Conservation (phyloP, 2,797 vertebrate species). For the Anolis apletophallus region DNA sequence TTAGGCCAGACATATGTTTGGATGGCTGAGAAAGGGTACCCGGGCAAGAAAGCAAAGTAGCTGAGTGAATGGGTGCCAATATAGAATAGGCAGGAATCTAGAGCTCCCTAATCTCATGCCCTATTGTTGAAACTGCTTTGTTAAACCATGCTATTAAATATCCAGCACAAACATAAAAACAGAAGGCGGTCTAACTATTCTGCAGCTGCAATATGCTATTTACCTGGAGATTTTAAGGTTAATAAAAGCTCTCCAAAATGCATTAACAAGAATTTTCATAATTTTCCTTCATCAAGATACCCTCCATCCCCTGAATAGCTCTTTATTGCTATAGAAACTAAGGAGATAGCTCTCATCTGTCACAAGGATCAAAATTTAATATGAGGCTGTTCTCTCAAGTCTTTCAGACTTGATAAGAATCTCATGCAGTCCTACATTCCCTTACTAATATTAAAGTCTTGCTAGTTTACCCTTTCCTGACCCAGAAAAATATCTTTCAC, state of each 20-base stretch:
- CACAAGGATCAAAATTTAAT: conserved; percentile 28
- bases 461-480: not conserved
- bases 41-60: not conserved
- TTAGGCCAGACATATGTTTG: not conserved
- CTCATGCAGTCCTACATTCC: not conserved
- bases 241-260: conserved; percentile 17
- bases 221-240: conserved; percentile 3
- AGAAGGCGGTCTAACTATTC: not conserved
- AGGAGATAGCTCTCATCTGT: conserved; percentile 13
- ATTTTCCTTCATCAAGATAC: not conserved
- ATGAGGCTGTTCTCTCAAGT: conserved; percentile 10
- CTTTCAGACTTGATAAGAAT: not conserved
- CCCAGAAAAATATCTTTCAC: not conserved
- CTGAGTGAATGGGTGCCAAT: not conserved
- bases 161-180: not conserved
- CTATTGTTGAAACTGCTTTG: not conserved
- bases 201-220: not conserved
- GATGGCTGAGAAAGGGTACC: not conserved
- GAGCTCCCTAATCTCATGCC: conserved; percentile 24
- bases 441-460: not conserved
- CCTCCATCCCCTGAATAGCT: conserved; percentile 12
- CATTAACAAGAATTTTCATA: conserved; percentile 1
- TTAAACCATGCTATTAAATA: not conserved
- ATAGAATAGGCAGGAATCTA: not conserved
- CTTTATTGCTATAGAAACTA: conserved; percentile 46